Evolutionary conservation across 1,140 invertebrate genomes (phyloP), one percentile per base, ranked within the genome.

Genomic region (Pachyrhynchus sulphureomaculatus): DNA sequence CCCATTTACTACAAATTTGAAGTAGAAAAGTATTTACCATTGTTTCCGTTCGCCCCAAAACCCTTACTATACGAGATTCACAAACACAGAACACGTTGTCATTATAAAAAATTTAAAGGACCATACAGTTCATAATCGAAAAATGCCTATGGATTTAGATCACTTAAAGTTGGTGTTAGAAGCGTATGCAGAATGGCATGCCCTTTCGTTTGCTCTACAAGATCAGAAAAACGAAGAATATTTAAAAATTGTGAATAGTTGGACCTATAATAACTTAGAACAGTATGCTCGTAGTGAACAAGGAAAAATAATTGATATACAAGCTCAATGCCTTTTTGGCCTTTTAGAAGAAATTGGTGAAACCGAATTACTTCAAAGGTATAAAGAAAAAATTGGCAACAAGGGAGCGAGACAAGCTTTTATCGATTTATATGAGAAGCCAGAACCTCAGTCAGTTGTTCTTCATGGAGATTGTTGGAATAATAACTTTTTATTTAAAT

Each of bases 21-120:
- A 21, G 12, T 49, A 39, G 34, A 60, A 13, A 62, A 48, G 41
- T 34, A 63, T 9, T 5, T 49, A 0, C 23, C 15, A 20, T 1
- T 6, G 8, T 75, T 79, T 18, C 48, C 63, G 45, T 68, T 71
- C 34, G 68, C 72, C 51, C 72, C 79, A 3, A 74, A 71, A 24
- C n/a, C 81, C 76, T 53, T 76, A 76, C 10, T 72, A 68, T 13
- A 70, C 65, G 0, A 64, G 69, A 13, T 65, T 26, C 13, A 74
- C 78, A 41, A 71, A 75, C 26, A 67, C 69, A 2, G 66, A 78
- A 45, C 78, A 82, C 71, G 75, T 79, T 23, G 76, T 82, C 4
- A n/a, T 84, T 26, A 64, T 85, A 42, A 78, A 83, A 70, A 83
- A 86, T 71, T 64, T 86, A 8, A 68, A 72, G 2, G 76, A 76